Base-by-base conservation (phyloP, 2,113 vertebrate genomes). In the Bos indicus region DNA sequence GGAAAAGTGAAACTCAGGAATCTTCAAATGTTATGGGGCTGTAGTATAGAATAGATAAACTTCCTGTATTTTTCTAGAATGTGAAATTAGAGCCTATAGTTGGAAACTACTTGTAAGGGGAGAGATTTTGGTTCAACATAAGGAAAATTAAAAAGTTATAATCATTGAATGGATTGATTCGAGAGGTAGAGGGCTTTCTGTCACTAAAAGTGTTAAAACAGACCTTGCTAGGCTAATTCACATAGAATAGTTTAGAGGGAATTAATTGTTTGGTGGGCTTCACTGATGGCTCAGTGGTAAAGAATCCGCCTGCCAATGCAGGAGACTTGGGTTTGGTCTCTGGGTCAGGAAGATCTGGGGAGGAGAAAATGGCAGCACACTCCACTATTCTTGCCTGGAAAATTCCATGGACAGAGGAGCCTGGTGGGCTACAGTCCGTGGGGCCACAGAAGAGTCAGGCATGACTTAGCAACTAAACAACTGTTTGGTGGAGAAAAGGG, bases 131-230 rank as follows among this genome's bases (percentile, higher is more conserved):
- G 82, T 93, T 95, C 33, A 86, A 56, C 78, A 7, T 30, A 92
- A 92, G 74, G 74, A 54, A 96, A 52, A 28, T 54, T 74, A 78
- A 95, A 80, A 56, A 57, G 28, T 64, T 88, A 25, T 12, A n/a
- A 30, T 26, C 14, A 56, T 91, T 21, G 67, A 67, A 71, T 56
- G 48, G 21, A 1, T 95, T 96, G 81, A 64, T 40, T 57, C 43
- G 5, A 46, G 67, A 71, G 30, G 8, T 10, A 36, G 85, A 82
- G 30, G 25, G 15, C 25, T 56, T 78, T 97, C 12, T 93, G 59
- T 96, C 59, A 64, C 80, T 86, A 87, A 74, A 95, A 96, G 78
- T 92, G 30, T 96, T 94, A 82, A 91, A 88, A 59, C 23, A 96
- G 85, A 33, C 54, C 90, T 86, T 90, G 60, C 43, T 96, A 54